Base-by-base conservation (phyloP, 2,113 vertebrate genomes). In the Melanerpes aurifrons region DNA sequence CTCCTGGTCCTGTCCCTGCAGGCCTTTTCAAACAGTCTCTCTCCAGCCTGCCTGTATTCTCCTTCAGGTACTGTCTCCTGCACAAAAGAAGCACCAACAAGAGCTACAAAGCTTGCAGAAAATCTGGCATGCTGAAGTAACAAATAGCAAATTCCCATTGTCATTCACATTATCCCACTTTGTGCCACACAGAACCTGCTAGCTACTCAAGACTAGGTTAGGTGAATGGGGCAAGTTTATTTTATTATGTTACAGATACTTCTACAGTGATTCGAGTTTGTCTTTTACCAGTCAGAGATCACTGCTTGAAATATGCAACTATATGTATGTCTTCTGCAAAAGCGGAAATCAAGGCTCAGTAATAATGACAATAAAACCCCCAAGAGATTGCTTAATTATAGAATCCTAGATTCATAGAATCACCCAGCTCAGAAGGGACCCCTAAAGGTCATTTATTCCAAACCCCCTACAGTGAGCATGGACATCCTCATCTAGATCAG, bases 241-340 rank as follows among this genome's bases (percentile, higher is more conserved):
- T 61, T 82, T 37, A 45, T 28, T 62, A 48, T 5, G 50, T 26
- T 89, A 53, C 25, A 9, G 45, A 22, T 35, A 48, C 24, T 86
- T 69, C 25, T 61, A 56, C 6, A 57, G 54, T 14, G 4, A 37
- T 24, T 57, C 58, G 14, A 19, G 20, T 47, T 35, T 32, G 45
- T 76, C 6, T 29, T 69, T 54, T 66, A 83, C 3, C 18, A 58
- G 28, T 43, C 47, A 67, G 82, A 90, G 18, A 80, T 35, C 8
- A 45, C 4, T 68, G 32, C 6, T 61, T 86, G 35, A 63, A 67
- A 72, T 29, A 15, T 83, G 28, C 12, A 85, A 40, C 57, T 56
- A n/a, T 6, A 48, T 0, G 0, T 31, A 59, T 7, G 22, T 26
- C 32, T 66, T 61, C 77, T 54, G n/a, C 15, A 76, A n/a, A 81